phyloP scores from a whole-genome alignment of 2,888 invertebrate species.

The Leuctra nigra region DNA sequence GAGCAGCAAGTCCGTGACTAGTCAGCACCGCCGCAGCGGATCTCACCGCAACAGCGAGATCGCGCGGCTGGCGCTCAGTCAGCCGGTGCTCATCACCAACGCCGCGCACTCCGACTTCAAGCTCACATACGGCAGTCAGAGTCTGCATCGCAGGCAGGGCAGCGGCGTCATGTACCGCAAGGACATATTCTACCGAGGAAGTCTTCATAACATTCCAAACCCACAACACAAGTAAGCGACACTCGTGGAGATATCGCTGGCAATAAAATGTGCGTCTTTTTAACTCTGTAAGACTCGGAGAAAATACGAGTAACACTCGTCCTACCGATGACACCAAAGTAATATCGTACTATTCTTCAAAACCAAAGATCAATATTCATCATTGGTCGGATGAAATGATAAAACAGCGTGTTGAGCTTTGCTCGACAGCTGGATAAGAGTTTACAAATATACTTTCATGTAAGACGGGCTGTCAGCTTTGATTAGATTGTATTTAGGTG shows the following conservation, averaged over 20 bases:
- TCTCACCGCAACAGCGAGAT: constrained; percentile 25
- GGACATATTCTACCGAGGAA: constrained; percentile 86
- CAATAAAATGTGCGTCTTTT: no score
- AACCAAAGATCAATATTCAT: no score
- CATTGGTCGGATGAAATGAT: no score
- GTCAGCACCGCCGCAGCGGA: not conserved
- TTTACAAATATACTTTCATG: no score
- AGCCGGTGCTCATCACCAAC: constrained; percentile 54
- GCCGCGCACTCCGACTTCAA: constrained; percentile 38
- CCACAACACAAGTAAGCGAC: not conserved
- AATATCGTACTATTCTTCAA: no score
- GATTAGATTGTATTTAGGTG: no score
- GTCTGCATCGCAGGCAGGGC: constrained; percentile 36
- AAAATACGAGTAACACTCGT: no score
- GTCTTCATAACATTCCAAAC: constrained; percentile 46
- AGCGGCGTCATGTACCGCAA: constrained; percentile 78
- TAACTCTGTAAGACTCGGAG: no score
- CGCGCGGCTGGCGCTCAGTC: constrained; percentile 58
- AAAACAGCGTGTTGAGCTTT: no score
- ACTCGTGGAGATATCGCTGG: not conserved
- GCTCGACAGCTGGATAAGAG: no score
- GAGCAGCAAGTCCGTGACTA: constrained; percentile 4
- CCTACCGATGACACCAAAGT: no score
- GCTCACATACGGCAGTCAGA: constrained; percentile 15
- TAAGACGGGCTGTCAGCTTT: no score